Base-by-base conservation (phyloP, 2,888 invertebrate genomes). In the Pinctada fucata region DNA sequence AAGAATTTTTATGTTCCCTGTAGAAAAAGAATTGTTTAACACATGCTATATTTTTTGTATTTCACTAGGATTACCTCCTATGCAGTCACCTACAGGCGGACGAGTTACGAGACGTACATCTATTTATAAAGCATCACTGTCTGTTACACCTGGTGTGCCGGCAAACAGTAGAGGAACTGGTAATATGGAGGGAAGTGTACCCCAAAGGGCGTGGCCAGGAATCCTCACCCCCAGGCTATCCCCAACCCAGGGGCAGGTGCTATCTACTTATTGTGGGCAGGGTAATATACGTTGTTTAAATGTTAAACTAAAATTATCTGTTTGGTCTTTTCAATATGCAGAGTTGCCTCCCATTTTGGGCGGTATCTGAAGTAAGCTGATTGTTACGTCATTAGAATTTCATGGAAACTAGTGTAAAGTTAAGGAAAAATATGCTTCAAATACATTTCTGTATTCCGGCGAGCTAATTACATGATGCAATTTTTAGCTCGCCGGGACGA, bases 51-150 rank as follows among this genome's bases (percentile, higher is more conserved):
- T 31, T 31, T 31, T 31, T 31, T 31, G 31, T 47, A 47, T 78
- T 52, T 72, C 79, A 82, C 3, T 93, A 95, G 86, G 95, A 95
- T 16, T 96, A 95, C 91, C 93, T 97, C 80, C 91, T 97, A 68
- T 95, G 95, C 79, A 96, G 96, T 5, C 97, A 97, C 92, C 93
- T 97, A 83, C 95, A 95, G 81, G 94, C 95, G 74, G 95, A 95
- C 79, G 96, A 97, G 91, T 93, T 96, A 75, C 94, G 95, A 68
- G 96, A 96, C 90, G 94, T 97, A 1, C 95, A 96, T 90, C 94
- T 95, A 45, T 96, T 95, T 91, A 94, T 97, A 78, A 95, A 95
- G 83, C 94, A 96, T 83, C 95, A 96, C 88, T 96, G 96, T 3
- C 93, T 97, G 74, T 93, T 97, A 63, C 94, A 95, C 68, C 79